phyloP scores from a whole-genome alignment of 2,888 invertebrate genomes.

The Blera fallax region DNA sequence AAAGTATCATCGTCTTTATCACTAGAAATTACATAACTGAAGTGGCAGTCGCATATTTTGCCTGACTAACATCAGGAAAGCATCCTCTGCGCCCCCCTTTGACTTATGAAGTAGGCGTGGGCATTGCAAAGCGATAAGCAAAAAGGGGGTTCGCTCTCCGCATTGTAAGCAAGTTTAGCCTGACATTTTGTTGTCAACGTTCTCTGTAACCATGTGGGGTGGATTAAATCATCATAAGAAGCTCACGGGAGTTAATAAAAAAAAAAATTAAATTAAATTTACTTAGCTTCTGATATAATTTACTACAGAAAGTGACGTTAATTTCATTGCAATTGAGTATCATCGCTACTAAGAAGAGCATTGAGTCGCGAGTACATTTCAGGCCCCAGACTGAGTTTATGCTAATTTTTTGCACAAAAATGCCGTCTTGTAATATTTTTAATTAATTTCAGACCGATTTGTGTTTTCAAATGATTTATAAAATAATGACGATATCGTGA shows the following conservation, averaged over 20 bases:
- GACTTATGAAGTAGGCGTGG: neutral
- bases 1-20: neutral
- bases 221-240: neutral
- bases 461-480: neutral
- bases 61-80: neutral
- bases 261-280: neutral
- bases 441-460: neutral
- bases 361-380: too few species aligned
- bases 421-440: neutral
- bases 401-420: too few species aligned
- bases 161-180: neutral
- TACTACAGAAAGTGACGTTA: neutral
- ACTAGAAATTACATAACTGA: constrained; percentile 6
- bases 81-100: neutral
- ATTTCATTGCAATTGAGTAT: neutral
- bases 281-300: neutral
- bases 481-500: neutral
- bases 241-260: neutral
- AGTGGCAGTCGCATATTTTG: neutral
- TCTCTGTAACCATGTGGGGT: neutral
- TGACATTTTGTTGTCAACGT: neutral
- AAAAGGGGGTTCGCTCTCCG: neutral
- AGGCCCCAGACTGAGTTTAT: too few species aligned
- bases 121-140: neutral
- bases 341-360: too few species aligned